phyloP scores from a whole-genome alignment of 1,140 invertebrate species.

The Cepaea nemoralis region DNA sequence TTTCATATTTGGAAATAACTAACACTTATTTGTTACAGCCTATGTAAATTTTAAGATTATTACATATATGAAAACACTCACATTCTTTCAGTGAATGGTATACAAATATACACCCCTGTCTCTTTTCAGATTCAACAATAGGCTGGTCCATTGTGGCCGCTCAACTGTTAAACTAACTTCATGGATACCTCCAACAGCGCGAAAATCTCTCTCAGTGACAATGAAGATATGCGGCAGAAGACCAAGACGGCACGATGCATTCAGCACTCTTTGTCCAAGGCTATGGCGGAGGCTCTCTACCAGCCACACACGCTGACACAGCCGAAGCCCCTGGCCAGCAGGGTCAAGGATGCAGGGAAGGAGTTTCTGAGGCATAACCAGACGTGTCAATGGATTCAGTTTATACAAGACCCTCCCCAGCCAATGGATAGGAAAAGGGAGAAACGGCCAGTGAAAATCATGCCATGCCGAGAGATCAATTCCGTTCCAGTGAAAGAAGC shows the following conservation, averaged over 20 bases:
- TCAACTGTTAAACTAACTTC: background rate
- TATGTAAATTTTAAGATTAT: too few species aligned
- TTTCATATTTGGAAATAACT: too few species aligned
- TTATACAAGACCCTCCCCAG: background rate
- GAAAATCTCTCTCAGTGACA: background rate
- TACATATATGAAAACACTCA: too few species aligned
- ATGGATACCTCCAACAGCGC: conserved; percentile 1
- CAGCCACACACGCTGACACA: background rate
- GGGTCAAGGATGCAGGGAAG: background rate
- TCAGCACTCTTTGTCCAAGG: background rate
- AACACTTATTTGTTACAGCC: too few species aligned
- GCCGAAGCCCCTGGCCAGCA: background rate
- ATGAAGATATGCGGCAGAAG: background rate
- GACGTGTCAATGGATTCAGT: conserved; percentile 5
- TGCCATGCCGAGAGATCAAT: background rate
- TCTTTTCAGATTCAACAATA: too few species aligned
- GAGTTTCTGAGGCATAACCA: background rate
- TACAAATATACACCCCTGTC: too few species aligned
- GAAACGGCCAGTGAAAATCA: background rate
- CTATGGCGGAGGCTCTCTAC: background rate
- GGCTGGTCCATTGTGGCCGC: too few species aligned
- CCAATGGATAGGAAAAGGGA: background rate
- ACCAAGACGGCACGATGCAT: background rate
- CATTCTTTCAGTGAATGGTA: too few species aligned
- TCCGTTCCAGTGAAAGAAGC: background rate